Conservation (phyloP, 2,113 vertebrate species). For the Felis catus region DNA sequence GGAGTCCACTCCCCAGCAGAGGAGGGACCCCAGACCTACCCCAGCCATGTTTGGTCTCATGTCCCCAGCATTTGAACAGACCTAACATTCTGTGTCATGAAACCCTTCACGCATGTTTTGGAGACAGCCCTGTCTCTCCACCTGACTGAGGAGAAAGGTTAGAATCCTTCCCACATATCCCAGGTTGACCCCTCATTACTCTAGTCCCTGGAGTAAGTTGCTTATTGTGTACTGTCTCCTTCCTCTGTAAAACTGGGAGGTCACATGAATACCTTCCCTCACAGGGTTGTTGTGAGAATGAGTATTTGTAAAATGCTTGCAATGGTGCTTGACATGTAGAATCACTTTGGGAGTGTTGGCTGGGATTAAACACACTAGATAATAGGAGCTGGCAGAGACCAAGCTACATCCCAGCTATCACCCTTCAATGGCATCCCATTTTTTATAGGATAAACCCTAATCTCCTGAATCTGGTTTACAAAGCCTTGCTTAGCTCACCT, state of each 20-base stretch:
- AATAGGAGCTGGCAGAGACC: not conserved
- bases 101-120: not conserved
- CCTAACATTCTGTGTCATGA: not conserved
- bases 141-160: not conserved
- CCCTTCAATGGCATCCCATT: not conserved
- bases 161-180: not conserved
- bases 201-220: not conserved
- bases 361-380: not conserved
- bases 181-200: not conserved
- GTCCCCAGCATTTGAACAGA: not conserved
- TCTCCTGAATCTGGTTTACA: not conserved
- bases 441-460: not conserved
- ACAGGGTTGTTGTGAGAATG: not conserved
- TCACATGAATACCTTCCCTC: not conserved
- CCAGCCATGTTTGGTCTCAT: not conserved
- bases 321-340: not conserved
- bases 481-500: not conserved
- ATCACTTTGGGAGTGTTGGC: not conserved
- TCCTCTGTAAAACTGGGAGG: not conserved
- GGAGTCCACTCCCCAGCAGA: not conserved
- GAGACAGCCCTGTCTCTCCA: not conserved
- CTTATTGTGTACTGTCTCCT: not conserved
- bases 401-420: not conserved
- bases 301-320: not conserved
- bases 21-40: not conserved